phyloP scores from a whole-genome alignment of 2,113 vertebrate species.

The Pomatorhinus ruficollis region DNA sequence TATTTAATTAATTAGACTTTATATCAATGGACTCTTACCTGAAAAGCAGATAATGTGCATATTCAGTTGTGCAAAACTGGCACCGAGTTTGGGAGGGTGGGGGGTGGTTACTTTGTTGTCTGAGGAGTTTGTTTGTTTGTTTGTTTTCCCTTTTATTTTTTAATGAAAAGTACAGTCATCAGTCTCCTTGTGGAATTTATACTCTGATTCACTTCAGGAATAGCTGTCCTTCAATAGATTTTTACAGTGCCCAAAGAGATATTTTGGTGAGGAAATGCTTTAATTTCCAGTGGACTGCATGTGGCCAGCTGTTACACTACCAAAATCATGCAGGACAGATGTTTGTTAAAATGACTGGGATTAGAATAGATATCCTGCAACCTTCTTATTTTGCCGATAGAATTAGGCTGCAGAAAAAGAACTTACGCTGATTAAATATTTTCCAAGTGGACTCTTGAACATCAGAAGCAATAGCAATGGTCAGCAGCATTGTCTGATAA shows the following conservation, averaged over 20 bases:
- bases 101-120: background rate
- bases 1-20: background rate
- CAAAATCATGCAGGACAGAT: background rate
- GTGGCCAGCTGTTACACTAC: background rate
- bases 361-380: background rate
- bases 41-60: background rate
- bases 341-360: background rate
- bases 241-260: background rate
- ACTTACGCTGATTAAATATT: background rate
- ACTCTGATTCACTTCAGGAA: background rate
- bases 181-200: background rate
- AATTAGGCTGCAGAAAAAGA: background rate
- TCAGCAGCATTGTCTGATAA: background rate
- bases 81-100: rapidly evolving
- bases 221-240: background rate
- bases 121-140: too few species aligned
- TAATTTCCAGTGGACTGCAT: background rate
- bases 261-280: background rate
- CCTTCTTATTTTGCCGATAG: background rate
- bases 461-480: background rate
- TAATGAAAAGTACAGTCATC: background rate
- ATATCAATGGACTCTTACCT: background rate
- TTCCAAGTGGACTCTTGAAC: background rate
- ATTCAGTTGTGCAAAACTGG: background rate
- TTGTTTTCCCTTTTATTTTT: background rate